Evolutionary conservation across 2,113 vertebrate genomes (phyloP), one percentile per base, ranked within the genome.

Genomic region (Epinephelus cyanopodus): DNA sequence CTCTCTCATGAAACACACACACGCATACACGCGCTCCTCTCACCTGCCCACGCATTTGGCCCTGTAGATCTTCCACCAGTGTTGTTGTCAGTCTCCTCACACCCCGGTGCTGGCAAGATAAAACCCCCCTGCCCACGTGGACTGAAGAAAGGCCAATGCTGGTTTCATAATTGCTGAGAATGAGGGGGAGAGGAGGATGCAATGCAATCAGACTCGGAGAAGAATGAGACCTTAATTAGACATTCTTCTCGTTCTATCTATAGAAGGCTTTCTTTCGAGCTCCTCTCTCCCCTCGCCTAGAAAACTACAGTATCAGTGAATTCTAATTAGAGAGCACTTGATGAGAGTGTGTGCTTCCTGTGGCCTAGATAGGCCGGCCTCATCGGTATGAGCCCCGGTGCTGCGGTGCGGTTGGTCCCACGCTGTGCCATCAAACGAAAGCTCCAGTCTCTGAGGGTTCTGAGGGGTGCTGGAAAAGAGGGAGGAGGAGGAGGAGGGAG

Each of bases 171-270:
- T 90, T 89, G 83, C 76, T 87, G 71, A 69, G 83, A 74, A 50
- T 33, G 74, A 76, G 76, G 47, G 70, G 48, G 75, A 47, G 75
- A 69, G 54, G 65, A 81, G 63, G 76, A 77, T 71, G 77, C 79
- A 81, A 77, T 33, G 86, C 71, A 90, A 90, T 93, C 82, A 89
- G 77, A 88, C 61, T 77, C 1, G 6, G 69, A 84, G 88, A 90
- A 90, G 84, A 94, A 93, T 87, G 71, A 92, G 79, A 68, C 86
- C 88, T 91, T 94, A 94, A 95, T 95, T 93, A 92, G 92, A 89
- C 87, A 89, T 92, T 92, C 87, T 86, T 90, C 70, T 81, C n/a
- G 14, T 74, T 90, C 91, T 92, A 86, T 92, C 83, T 91, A 88
- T 89, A 90, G 89, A 85, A 70, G 79, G 21, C 54, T 88, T 82